Evolutionary conservation across 2,888 invertebrate genomes (phyloP).

Genomic region (Orchesellides sinensis): DNA sequence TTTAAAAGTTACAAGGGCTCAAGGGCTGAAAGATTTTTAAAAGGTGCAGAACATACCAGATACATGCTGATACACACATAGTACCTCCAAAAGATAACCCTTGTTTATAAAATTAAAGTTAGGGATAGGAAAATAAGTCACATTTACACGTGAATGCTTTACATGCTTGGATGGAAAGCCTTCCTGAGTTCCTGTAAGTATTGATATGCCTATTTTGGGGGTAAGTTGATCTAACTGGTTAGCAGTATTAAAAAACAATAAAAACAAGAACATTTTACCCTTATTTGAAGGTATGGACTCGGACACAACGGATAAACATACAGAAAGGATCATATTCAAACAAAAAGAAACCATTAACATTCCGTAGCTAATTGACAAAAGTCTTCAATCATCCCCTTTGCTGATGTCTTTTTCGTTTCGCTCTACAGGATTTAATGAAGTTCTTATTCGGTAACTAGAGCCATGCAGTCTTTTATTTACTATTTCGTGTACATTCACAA

Average conservation of each 20-base stretch:
- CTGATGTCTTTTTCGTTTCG: constrained; percentile 22
- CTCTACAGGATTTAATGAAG: background rate
- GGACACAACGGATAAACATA: background rate
- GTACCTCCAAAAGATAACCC: too few relatives aligned
- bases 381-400: constrained; percentile 10
- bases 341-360: constrained; percentile 14
- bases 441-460: background rate
- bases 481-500: background rate
- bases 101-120: too few relatives aligned
- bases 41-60: too few relatives aligned
- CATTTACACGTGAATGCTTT: too few relatives aligned
- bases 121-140: too few relatives aligned
- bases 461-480: background rate
- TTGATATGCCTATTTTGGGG: too few relatives aligned
- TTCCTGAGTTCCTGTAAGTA: too few relatives aligned
- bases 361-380: constrained; percentile 25
- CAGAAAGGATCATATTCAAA: background rate
- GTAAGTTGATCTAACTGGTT: too few relatives aligned
- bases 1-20: too few relatives aligned
- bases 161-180: too few relatives aligned
- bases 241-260: background rate
- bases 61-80: too few relatives aligned
- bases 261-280: background rate
- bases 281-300: background rate
- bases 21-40: too few relatives aligned